phyloP scores from a whole-genome alignment of 2,797 vertebrate species.

The Melanotaenia boesemani region DNA sequence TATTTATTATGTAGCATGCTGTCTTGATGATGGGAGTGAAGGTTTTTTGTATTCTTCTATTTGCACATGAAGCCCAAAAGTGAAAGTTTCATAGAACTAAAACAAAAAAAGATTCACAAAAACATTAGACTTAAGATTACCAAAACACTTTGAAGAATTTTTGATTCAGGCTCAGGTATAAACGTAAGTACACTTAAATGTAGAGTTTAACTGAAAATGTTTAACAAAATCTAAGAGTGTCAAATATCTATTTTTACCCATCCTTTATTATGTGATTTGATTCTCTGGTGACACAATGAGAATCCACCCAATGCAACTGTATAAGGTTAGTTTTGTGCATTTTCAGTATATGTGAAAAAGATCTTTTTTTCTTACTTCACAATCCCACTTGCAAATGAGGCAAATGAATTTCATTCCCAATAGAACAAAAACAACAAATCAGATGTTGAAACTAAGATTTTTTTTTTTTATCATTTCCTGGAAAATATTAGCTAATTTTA shows the following conservation, averaged over 20 bases:
- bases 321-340: not conserved
- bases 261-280: not conserved
- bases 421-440: too few relatives aligned
- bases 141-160: not conserved
- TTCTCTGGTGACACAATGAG: constrained; percentile 1
- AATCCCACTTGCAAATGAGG: too few relatives aligned
- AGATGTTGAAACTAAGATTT: too few relatives aligned
- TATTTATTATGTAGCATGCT: not conserved
- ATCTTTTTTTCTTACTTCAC: too few relatives aligned
- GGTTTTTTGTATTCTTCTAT: not conserved
- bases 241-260: too few relatives aligned
- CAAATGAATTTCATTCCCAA: too few relatives aligned
- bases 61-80: not conserved
- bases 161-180: not conserved
- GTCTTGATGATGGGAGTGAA: not conserved
- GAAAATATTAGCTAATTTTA: too few relatives aligned
- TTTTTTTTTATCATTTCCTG: too few relatives aligned
- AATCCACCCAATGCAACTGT: not conserved
- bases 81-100: not conserved
- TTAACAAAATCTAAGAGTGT: not conserved
- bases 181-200: not conserved
- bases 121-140: not conserved
- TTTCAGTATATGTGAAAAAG: too few relatives aligned
- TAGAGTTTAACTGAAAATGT: not conserved
- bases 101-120: not conserved